phyloP scores from a whole-genome alignment of 2,888 invertebrate genomes.

The Meandrusa payeni region DNA sequence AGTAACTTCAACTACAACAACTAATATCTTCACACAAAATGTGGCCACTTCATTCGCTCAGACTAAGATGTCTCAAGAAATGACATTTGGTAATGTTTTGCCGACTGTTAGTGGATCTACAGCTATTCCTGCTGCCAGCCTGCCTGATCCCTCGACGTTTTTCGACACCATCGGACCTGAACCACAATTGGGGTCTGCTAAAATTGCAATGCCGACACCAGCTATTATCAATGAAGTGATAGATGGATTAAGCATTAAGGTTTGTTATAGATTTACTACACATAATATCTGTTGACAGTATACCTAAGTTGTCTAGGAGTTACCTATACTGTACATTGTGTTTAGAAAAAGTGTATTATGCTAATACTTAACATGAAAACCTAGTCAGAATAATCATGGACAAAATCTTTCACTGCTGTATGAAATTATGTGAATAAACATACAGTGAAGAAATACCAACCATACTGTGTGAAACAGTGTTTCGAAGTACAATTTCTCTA shows the following conservation, averaged over 20 bases:
- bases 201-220: conserved; percentile 47
- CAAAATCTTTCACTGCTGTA: too few species aligned
- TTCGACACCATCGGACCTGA: conserved; percentile 74
- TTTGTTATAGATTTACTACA: conserved; percentile 29
- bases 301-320: too few species aligned
- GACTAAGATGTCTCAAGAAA: conserved; percentile 47
- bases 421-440: not conserved
- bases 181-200: conserved; percentile 48
- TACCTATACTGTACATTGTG: too few species aligned
- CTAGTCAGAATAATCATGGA: too few species aligned
- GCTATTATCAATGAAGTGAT: conserved; percentile 56
- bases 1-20: conserved; percentile 36
- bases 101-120: conserved; percentile 60
- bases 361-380: too few species aligned
- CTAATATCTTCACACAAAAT: conserved; percentile 48
- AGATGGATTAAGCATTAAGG: conserved; percentile 64
- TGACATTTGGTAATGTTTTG: conserved; percentile 53
- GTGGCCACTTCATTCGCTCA: conserved; percentile 55
- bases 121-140: conserved; percentile 57
- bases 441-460: conserved; percentile 23
- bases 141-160: conserved; percentile 75
- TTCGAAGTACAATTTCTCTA: too few species aligned
- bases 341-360: too few species aligned
- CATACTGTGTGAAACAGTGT: too few species aligned
- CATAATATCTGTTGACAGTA: too few species aligned